Percentiles rank a stretch among this genome's conserved stretches.
Conservation (phyloP, 2,797 vertebrate species). For the Heliangelus exortis region DNA sequence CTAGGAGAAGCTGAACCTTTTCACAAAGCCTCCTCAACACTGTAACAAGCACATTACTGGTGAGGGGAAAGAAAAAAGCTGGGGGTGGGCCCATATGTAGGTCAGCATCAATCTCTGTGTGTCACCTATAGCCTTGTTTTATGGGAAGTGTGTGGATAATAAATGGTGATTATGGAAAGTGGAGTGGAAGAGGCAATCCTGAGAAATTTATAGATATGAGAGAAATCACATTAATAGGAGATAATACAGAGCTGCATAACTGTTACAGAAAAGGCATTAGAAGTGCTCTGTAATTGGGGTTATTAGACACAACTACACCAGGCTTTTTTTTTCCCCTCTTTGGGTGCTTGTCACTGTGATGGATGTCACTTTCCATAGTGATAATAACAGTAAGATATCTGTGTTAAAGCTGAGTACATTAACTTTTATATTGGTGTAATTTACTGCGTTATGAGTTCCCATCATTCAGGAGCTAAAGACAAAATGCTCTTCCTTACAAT, state of each 20-base stretch:
- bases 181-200: slow-evolving; percentile 47
- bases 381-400: slow-evolving; percentile 62
- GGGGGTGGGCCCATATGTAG: slow-evolving; percentile 22
- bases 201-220: slow-evolving; percentile 43
- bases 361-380: slow-evolving; percentile 49
- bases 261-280: slow-evolving; percentile 59
- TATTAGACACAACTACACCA: slow-evolving; percentile 44
- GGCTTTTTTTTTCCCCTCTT: neutral
- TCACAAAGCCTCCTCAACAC: slow-evolving; percentile 8
- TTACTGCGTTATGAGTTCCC: slow-evolving; percentile 18
- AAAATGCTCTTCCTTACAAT: slow-evolving; percentile 16
- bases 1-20: slow-evolving; percentile 33
- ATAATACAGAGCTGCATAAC: slow-evolving; percentile 37
- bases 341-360: slow-evolving; percentile 28
- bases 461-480: slow-evolving; percentile 43
- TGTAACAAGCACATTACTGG: slow-evolving; percentile 5
- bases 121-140: slow-evolving; percentile 45
- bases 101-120: slow-evolving; percentile 41
- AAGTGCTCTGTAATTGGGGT: slow-evolving; percentile 51
- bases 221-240: slow-evolving; percentile 52
- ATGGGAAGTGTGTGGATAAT: slow-evolving; percentile 28
- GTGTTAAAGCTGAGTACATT: slow-evolving; percentile 51
- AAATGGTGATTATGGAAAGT: slow-evolving; percentile 34
- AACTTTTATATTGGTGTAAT: slow-evolving; percentile 59
- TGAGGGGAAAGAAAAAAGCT: neutral